Conservation (phyloP, 2,888 invertebrate species). For the Lasioglossum figueresi region DNA sequence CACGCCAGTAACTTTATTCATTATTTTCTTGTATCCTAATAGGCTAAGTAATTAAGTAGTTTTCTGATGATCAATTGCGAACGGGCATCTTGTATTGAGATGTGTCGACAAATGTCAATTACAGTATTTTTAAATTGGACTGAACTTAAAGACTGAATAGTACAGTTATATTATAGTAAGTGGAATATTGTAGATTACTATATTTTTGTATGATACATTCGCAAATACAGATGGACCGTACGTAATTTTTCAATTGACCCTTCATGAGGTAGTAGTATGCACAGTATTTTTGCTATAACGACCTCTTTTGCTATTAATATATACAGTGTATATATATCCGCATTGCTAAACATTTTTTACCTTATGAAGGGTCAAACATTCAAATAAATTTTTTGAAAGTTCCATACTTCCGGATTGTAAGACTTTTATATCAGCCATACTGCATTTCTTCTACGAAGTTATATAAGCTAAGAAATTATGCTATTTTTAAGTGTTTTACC, state of each 20-base stretch:
- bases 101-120: not conserved
- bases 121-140: not conserved
- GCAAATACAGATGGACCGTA: slow-evolving; percentile 20
- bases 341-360: not conserved
- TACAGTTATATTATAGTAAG: not conserved
- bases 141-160: not conserved
- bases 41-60: slow-evolving; percentile 17
- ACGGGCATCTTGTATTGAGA: slow-evolving; percentile 24
- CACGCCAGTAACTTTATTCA: slow-evolving; percentile 41
- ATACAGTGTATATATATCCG: not conserved
- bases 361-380: slow-evolving; percentile 30
- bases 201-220: not conserved
- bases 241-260: slow-evolving; percentile 19
- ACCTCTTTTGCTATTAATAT: too few species aligned
- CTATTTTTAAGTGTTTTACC: slow-evolving; percentile 37
- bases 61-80: not conserved
- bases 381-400: not conserved
- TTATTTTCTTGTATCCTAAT: slow-evolving; percentile 28
- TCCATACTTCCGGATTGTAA: slow-evolving; percentile 51
- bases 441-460: not conserved
- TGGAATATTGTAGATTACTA: not conserved
- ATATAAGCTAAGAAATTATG: slow-evolving; percentile 20
- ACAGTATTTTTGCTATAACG: not conserved
- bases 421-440: slow-evolving; percentile 2
- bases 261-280: slow-evolving; percentile 9